Evolutionary conservation across 2,113 vertebrate genomes (phyloP), one percentile per base, ranked within the genome.

Genomic region (Paralichthys olivaceus): DNA sequence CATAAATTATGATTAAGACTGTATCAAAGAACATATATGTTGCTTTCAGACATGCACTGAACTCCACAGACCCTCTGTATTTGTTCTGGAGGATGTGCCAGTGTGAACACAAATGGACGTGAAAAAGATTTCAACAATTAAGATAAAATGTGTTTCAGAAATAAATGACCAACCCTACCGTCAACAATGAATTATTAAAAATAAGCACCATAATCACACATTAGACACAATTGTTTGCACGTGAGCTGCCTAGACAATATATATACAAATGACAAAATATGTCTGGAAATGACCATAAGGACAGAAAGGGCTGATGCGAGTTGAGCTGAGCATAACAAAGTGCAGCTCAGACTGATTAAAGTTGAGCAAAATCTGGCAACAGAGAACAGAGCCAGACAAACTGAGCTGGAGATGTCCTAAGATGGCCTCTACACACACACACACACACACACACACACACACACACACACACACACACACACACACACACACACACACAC

Each of bases 351-450:
- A 61, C 54, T 23, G 34, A 83, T 79, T 45, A 26, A 75, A 32
- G 40, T 45, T 66, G 68, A 80, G 59, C 40, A 22, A 61, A 43
- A 37, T 77, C 56, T 80, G 72, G 73, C 26, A 65, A 26, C 23
- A 7, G 37, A 65, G 59, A 47, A 34, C 26, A 53, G 54, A 49
- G 47, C 61, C 8, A 17, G 40, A 66, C 72, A 25, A 34, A 23
- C 43, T 54, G 25, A 47, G 22, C 47, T 15, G 34, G 55, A 64
- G 7, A 75, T 58, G 59, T 73, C 61, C 59, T 74, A 47, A 74
- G 70, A 70, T 23, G 20, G 49, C 64, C 71, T 56, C 47, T 63
- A 19, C 28, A 43, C 14, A 60, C 47, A 63, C 11, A 32, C 49
- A 49, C 22, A 32, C 23, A 68, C n/a, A 56, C 4, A 40, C 26